Percentiles rank a stretch among this genome's conserved stretches.
These are phyloP conservation scores for Cyclophora albipunctata DNA, from an alignment of 2,888 invertebrate species.

Conservation along the genomic window DNA sequence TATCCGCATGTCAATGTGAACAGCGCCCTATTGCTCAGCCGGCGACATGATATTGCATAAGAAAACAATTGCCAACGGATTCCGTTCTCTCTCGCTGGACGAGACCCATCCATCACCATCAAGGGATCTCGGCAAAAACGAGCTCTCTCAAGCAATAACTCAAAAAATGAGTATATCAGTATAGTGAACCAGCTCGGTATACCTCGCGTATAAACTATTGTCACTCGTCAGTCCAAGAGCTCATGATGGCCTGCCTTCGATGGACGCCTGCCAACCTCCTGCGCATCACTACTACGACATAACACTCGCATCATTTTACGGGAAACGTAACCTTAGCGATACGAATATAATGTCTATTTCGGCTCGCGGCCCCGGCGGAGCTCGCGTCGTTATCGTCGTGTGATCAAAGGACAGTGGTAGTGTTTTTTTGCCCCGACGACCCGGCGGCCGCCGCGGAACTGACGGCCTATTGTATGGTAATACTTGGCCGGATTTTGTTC, in stretches of 20 bases:
- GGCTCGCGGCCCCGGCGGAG: slow-evolving; percentile 25
- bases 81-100: slow-evolving; percentile 6
- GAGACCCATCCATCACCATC: slow-evolving; percentile 42
- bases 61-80: slow-evolving; percentile 22
- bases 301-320: slow-evolving; percentile 9
- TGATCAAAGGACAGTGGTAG: slow-evolving; percentile 46
- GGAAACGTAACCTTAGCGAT: slow-evolving; percentile 9
- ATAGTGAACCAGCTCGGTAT: slow-evolving; percentile 55
- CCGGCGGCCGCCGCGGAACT: slow-evolving; percentile 70
- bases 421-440: slow-evolving; percentile 73
- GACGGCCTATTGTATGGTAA: slow-evolving; percentile 72
- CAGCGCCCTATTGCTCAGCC: not conserved
- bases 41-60: slow-evolving; percentile 18
- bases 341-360: not conserved
- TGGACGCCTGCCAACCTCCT: slow-evolving; percentile 67
- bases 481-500: slow-evolving; percentile 71
- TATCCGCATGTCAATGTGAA: not conserved
- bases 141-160: slow-evolving; percentile 50
- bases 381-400: slow-evolving; percentile 3
- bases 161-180: slow-evolving; percentile 55
- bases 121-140: slow-evolving; percentile 32
- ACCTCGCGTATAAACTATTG: slow-evolving; percentile 63
- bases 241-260: slow-evolving; percentile 70
- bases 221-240: slow-evolving; percentile 69
- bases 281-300: slow-evolving; percentile 17